Base-by-base conservation (phyloP, 2,797 vertebrate species). In the Silurus lanzhouensis region DNA sequence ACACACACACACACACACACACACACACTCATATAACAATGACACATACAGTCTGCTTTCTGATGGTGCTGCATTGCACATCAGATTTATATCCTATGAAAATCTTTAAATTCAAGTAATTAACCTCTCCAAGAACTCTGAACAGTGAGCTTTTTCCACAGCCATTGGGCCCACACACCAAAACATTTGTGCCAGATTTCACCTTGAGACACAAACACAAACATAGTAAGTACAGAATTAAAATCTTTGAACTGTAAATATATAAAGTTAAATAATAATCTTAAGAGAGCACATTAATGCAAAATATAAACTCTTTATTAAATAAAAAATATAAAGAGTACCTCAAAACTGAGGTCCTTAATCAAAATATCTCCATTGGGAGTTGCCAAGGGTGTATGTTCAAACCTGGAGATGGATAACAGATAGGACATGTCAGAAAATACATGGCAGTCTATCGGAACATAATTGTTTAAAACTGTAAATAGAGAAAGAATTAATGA, bases 111-210 rank as follows among this genome's bases (percentile, higher is more conserved):
- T 63, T 44, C 3, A 84, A n/a, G n/a, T 44, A 46, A 92, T 94
- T 89, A 57, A 99, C 98, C 96, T 98, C 98, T 92, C 98, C 98
- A 57, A 99, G 96, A 55, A 98, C 97, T 93, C 98, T 95, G 88
- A 99, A 99, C 63, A 99, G 95, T 6, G 98, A 99, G 91, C 98
- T 99, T 91, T 99, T 99, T 82, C 98, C 98, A 94, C 98, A 99
- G 1, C 98, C 98, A 52, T 99, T 99, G 86, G 98, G 98, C 83
- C 98, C 98, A 95, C 98, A 99, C 25, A 99, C 96, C n/a, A 99
- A 94, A 90, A 99, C 97, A 31, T 99, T 99, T 88, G 96, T 95
- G 27, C 98, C 98, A 76, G 98, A 99, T 67, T 84, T 95, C 92
- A 99, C 98, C 98, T 99, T 87, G 60, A 83, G 20, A 71, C 6